Base-by-base conservation (phyloP, 1,140 invertebrate genomes). In the Ylistrum balloti region DNA sequence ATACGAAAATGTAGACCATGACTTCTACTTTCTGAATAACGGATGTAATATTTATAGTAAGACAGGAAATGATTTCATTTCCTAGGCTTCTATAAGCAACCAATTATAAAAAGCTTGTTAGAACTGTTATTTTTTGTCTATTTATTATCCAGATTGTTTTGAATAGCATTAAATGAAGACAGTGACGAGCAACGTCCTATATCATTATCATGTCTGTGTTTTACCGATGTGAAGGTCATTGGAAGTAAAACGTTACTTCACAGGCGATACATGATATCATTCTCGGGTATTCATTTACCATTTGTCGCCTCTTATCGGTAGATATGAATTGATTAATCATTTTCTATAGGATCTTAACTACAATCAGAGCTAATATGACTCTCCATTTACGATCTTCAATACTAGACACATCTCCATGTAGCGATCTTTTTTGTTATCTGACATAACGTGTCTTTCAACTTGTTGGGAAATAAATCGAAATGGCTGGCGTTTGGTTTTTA, bases 391-490 rank as follows among this genome's bases (percentile, higher is more conserved):
- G 56, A 74, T 28, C 5, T 11, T 74, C 56, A 17, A 9, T 28
- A 2, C 56, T 28, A 74, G 56, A 74, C 56, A 74, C n/a, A 74
- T 74, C 28, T 74, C 56, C 56, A 17, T 45, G 28, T 11, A 28
- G 22, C 56, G 5, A 11, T 74, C 5, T n/a, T n/a, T 9, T 0
- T 5, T 1, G n/a, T 74, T 74, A 74, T 74, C 56, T 28, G 56
- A 28, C 56, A 74, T n/a, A 28, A 74, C n/a, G n/a, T 74, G 22
- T 74, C 56, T 74, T 74, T 74, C 56, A 74, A 74, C 56, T 74
- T 5, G 2, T 11, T 0, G 56, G n/a, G n/a, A 74, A 74, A 74
- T 74, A 74, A 74, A 74, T 74, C 56, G 56, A 74, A 74, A 28
- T 74, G 56, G 22, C 56, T 74, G 22, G 22, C 56, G n/a, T 74